Conservation (phyloP, 2,888 invertebrate genomes). For the Xanthorhoe spadicearia region DNA sequence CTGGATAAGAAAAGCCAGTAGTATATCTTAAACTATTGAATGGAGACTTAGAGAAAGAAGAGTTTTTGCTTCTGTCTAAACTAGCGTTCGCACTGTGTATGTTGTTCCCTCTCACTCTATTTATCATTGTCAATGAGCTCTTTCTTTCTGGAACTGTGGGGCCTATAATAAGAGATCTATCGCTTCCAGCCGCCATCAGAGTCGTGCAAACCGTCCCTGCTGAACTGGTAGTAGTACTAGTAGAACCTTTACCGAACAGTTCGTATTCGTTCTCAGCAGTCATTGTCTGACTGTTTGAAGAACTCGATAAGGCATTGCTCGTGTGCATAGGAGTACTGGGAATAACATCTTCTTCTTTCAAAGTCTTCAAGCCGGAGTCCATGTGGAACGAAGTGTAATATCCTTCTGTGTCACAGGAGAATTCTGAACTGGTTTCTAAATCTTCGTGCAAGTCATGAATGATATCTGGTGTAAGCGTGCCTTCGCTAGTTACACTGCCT, state of each 20-base stretch:
- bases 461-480: conserved; percentile 92
- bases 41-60: conserved; percentile 72
- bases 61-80: conserved; percentile 81
- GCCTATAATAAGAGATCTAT: conserved; percentile 85
- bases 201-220: conserved; percentile 96
- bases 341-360: conserved; percentile 88
- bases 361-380: conserved; percentile 95
- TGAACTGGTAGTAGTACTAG: conserved; percentile 95
- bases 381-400: conserved; percentile 99
- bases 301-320: conserved; percentile 88
- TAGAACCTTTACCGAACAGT: conserved; percentile 95
- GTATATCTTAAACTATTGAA: conserved; percentile 74
- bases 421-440: conserved; percentile 94
- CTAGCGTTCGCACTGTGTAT: conserved; percentile 82
- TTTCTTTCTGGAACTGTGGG: conserved; percentile 93
- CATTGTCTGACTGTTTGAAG: conserved; percentile 88
- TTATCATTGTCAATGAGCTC: conserved; percentile 88
- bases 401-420: conserved; percentile 98
- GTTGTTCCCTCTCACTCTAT: conserved; percentile 79
- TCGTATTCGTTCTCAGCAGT: conserved; percentile 95
- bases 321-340: conserved; percentile 90
- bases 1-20: conserved; percentile 65
- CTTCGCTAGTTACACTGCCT: conserved; percentile 93
- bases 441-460: conserved; percentile 92
- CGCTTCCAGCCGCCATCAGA: conserved; percentile 88